Percentiles rank a stretch among this genome's conserved stretches.
Evolutionary conservation across 2,797 vertebrate species (phyloP).

Genomic region (Sebastes minor): DNA sequence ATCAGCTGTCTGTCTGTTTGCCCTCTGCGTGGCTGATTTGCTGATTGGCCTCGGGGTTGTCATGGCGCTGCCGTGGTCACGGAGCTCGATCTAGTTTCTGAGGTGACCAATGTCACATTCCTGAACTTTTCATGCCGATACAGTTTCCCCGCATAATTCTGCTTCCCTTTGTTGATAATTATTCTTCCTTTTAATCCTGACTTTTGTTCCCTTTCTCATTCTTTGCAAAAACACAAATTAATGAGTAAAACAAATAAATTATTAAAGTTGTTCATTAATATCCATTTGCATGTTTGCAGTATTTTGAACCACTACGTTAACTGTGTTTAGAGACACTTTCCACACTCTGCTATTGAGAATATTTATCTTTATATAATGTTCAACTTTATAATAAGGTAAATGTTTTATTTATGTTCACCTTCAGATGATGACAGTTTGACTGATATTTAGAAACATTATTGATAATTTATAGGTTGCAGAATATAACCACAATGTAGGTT

Average conservation of each 20-base stretch:
- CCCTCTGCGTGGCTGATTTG: constrained; percentile 45
- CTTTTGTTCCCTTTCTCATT: no score
- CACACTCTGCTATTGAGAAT: no score
- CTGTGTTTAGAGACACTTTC: no score
- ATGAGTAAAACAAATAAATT: neutral
- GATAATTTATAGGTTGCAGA: no score
- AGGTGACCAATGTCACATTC: constrained; percentile 1
- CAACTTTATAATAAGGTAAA: no score
- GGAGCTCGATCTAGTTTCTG: neutral
- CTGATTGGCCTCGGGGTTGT: constrained; percentile 51
- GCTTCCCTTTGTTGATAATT: neutral
- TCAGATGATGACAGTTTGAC: no score
- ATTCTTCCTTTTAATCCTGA: neutral
- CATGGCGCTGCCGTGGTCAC: constrained; percentile 5
- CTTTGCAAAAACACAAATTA: neutral
- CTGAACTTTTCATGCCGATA: neutral
- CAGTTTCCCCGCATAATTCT: neutral
- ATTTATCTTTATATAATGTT: no score
- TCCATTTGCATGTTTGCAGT: neutral
- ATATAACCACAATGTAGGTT: no score
- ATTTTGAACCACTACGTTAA: no score
- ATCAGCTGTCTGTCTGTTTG: constrained; percentile 62
- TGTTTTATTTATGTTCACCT: no score
- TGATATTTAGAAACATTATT: no score
- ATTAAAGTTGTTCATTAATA: neutral